These are phyloP conservation scores for Macropus fuliginosus DNA, from an alignment of 2,797 vertebrate genomes.

Conservation along the genomic window DNA sequence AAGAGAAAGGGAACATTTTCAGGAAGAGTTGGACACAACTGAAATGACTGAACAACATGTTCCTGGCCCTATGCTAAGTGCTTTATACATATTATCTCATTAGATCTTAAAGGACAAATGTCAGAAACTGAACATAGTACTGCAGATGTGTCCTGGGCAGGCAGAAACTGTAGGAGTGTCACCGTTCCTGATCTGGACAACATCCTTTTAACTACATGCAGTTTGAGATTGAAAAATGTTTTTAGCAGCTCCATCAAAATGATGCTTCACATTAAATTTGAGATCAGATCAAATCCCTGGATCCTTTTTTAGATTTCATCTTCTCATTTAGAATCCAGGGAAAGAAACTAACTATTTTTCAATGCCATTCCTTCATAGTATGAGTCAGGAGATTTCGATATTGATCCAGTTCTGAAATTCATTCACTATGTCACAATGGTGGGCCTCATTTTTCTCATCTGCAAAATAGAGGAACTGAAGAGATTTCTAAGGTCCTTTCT, in stretches of 20 bases:
- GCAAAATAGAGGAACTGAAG: not conserved
- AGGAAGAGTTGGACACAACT: not conserved
- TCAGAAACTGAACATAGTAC: not conserved
- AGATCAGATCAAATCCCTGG: not conserved
- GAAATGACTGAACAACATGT: not conserved
- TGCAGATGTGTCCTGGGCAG: not conserved
- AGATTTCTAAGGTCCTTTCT: not conserved
- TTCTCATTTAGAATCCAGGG: not conserved
- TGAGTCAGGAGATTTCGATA: not conserved
- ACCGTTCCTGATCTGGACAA: not conserved
- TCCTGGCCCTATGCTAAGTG: not conserved
- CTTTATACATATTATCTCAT: not conserved
- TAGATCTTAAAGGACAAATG: not conserved
- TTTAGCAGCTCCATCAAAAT: rapidly evolving
- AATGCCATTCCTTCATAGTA: not conserved
- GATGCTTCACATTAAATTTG: not conserved
- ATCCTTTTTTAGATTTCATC: not conserved
- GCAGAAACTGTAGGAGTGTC: not conserved
- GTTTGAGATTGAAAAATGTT: not conserved
- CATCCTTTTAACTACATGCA: not conserved
- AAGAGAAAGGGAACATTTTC: not conserved
- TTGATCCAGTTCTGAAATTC: not conserved
- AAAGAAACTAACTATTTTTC: not conserved
- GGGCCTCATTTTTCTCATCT: not conserved
- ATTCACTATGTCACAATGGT: not conserved